phyloP scores from a whole-genome alignment of 2,888 invertebrate species.

The Cremastinae sp. region DNA sequence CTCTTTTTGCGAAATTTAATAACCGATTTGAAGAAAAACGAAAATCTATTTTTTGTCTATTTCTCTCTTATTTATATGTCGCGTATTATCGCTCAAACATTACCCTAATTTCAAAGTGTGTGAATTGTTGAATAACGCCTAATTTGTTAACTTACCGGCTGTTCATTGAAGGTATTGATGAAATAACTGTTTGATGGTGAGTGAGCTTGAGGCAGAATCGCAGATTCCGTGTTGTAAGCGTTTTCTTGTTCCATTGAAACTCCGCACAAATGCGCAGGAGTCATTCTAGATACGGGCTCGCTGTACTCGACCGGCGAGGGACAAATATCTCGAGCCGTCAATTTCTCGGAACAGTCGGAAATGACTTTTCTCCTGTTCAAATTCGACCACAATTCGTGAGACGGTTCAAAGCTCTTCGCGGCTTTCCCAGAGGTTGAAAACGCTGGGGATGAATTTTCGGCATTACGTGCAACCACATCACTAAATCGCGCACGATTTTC shows the following conservation, averaged over 20 bases:
- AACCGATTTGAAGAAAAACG: too few species aligned
- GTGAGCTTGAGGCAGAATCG: slow-evolving; percentile 63
- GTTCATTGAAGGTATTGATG: slow-evolving; percentile 73
- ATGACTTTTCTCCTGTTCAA: slow-evolving; percentile 53
- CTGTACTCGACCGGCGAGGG: slow-evolving; percentile 51
- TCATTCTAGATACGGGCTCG: slow-evolving; percentile 23
- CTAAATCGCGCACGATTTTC: slow-evolving; percentile 84
- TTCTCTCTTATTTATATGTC: too few species aligned
- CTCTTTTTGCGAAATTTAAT: too few species aligned
- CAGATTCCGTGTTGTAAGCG: slow-evolving; percentile 58
- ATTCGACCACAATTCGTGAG: slow-evolving; percentile 52
- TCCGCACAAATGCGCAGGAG: slow-evolving; percentile 33
- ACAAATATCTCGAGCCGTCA: slow-evolving; percentile 43
- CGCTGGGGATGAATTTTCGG: slow-evolving; percentile 74
- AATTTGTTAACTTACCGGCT: slow-evolving; percentile 72
- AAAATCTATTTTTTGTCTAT: too few species aligned
- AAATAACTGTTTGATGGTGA: slow-evolving; percentile 75
- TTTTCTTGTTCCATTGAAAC: slow-evolving; percentile 62
- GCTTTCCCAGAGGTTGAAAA: slow-evolving; percentile 67
- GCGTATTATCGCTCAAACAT: too few species aligned
- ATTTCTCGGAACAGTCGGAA: slow-evolving; percentile 51
- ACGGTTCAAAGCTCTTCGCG: slow-evolving; percentile 60
- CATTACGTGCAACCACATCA: slow-evolving; percentile 83
- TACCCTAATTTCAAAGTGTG: too few species aligned
- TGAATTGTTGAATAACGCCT: too few species aligned